Base-by-base conservation (phyloP, 2,888 invertebrate genomes). In the Cataglyphis livida region DNA sequence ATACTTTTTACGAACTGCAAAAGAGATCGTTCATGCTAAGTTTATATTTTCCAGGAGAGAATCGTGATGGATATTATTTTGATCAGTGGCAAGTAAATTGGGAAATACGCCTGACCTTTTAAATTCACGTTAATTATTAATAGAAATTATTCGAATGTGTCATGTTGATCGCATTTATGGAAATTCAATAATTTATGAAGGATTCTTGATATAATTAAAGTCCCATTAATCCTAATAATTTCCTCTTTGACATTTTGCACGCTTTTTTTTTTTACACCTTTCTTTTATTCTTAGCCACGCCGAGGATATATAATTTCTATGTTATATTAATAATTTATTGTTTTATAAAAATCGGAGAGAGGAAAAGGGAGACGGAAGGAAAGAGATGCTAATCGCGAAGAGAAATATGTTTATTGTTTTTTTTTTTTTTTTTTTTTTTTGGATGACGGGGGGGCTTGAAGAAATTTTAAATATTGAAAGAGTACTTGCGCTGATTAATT, bases 401-500 rank as follows among this genome's bases (percentile, higher is more conserved):
- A 25, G 9, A 66, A 25, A 6, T 12, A 18, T 12, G 32, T 28
- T 10, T 32, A 38, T 41, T 35, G n/a, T 1, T 35, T 66, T 66
- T 18, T 21, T 21, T 21, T 21, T 21, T 21, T 21, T 21, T 21
- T 21, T 21, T 21, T 21, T 21, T 21, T 21, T 21, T 21, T 21
- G 21, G 12, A 44, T 65, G 3, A 25, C 15, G 35, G 61, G 35
- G 61, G 41, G n/a, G 0, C 25, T 66, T 18, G 35, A 38, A 25
- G 15, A 12, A 35, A 3, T 32, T n/a, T n/a, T 28, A 38, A 38
- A 25, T 28, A 51, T 25, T 54, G 5, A 21, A 70, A 44, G 70
- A 32, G 32, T 54, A 68, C 15, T 21, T 7, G 57, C 32, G 38
- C 28, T 41, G 78, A 35, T 71, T 79, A 71, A 79, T 79, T 79